These are phyloP conservation scores for Agelas oroides DNA, from an alignment of 37 sponge, comb jelly and placozoan species.

Conservation along the genomic window DNA sequence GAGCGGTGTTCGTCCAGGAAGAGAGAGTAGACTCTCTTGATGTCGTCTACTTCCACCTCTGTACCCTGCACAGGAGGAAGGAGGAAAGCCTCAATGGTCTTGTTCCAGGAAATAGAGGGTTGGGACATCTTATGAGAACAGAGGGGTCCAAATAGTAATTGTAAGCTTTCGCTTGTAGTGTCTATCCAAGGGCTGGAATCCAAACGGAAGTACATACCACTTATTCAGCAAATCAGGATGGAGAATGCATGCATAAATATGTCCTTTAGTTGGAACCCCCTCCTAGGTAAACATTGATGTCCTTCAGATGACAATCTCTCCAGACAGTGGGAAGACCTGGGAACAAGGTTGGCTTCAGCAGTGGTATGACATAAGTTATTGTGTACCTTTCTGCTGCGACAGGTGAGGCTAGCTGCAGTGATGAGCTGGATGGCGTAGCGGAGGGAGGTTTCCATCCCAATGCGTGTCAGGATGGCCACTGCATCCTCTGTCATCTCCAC, in stretches of 20 bases:
- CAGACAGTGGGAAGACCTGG: no score
- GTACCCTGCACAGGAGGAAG: slow-evolving; percentile 61
- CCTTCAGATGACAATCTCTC: no score
- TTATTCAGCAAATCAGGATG: no score
- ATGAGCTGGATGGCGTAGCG: slow-evolving; percentile 98
- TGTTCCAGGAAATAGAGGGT: neutral
- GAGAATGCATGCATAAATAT: no score
- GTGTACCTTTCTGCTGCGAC: slow-evolving; percentile 93
- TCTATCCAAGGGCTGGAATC: no score
- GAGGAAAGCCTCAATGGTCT: neutral
- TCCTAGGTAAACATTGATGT: no score
- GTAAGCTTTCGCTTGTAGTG: no score
- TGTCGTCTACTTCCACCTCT: slow-evolving; percentile 96
- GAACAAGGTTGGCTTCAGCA: no score
- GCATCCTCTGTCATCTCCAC: slow-evolving; percentile 98
- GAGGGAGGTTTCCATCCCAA: slow-evolving; percentile 94
- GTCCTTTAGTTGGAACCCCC: no score
- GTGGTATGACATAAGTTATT: no score
- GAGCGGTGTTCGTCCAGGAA: slow-evolving; percentile 95
- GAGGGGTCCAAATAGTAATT: no score
- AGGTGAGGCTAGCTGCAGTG: slow-evolving; percentile 90
- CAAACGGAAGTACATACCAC: no score
- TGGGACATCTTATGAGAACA: neutral
- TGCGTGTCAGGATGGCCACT: slow-evolving; percentile 86
- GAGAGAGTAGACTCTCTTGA: slow-evolving; percentile 93